A percentile compares a stretch with the other conserved stretches of the same genome.
Conservation (phyloP, 2,888 invertebrate genomes). For the Apotomis betuletana region DNA sequence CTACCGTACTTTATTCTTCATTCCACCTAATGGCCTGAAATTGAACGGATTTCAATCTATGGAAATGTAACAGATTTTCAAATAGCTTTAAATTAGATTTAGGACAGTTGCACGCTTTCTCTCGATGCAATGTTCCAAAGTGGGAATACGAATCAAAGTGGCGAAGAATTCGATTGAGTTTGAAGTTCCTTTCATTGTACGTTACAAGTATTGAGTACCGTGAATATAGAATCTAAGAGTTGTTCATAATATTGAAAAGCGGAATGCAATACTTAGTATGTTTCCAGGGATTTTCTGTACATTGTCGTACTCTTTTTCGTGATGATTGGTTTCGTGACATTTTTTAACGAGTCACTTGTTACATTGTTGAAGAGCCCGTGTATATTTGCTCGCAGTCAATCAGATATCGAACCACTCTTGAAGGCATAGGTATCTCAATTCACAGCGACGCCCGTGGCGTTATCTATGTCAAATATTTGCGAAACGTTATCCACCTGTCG, state of each 20-base stretch:
- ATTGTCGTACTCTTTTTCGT: neutral
- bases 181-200: conserved; percentile 64
- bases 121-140: conserved; percentile 63
- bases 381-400: conserved; percentile 46
- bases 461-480: conserved; percentile 46
- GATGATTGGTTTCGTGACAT: conserved; percentile 6
- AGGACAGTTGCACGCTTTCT: conserved; percentile 64
- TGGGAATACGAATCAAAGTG: conserved; percentile 64
- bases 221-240: conserved; percentile 9
- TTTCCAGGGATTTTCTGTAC: neutral
- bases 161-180: conserved; percentile 69
- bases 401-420: conserved; percentile 41
- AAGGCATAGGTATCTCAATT: conserved; percentile 40
- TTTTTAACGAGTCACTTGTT: conserved; percentile 10
- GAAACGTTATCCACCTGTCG: conserved; percentile 40
- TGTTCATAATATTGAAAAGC: neutral
- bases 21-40: conserved; percentile 43
- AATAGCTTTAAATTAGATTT: conserved; percentile 67
- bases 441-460: conserved; percentile 28
- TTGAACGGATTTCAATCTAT: conserved; percentile 50
- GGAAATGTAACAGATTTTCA: conserved; percentile 51
- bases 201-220: conserved; percentile 49
- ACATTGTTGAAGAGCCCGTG: conserved; percentile 9
- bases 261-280: neutral
- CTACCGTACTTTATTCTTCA: conserved; percentile 54